Evolutionary conservation across 2,797 vertebrate genomes (phyloP).

Genomic region (Dryobates pubescens): DNA sequence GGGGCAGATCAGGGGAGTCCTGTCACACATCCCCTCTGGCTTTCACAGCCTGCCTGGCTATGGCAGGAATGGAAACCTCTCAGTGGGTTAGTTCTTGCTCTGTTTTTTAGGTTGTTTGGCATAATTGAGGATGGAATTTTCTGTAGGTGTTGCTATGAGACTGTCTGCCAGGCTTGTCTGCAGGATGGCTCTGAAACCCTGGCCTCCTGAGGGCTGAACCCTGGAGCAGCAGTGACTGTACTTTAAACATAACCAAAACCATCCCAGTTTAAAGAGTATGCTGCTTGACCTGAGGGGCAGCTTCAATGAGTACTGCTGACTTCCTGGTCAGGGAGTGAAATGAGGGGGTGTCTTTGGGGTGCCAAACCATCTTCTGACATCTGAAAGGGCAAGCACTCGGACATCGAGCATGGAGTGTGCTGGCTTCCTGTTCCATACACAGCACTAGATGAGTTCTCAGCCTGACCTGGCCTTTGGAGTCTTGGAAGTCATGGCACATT

Average conservation of each 20-base stretch:
- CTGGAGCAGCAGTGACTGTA: background rate
- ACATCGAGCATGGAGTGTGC: background rate
- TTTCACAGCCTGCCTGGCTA: background rate
- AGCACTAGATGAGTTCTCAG: background rate
- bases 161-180: background rate
- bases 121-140: background rate
- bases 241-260: background rate
- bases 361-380: background rate
- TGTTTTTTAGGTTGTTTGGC: background rate
- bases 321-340: background rate
- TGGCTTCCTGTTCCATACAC: background rate
- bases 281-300: background rate
- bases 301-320: background rate
- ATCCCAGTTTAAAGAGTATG: background rate
- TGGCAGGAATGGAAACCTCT: background rate
- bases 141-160: background rate
- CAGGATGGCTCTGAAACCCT: background rate
- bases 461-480: background rate
- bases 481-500: accelerated
- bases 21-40: background rate
- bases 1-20: background rate
- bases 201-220: background rate
- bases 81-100: background rate
- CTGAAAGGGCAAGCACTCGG: background rate
- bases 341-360: background rate